Conservation (phyloP, 2,113 vertebrate genomes). For the Hippoglossus stenolepis region DNA sequence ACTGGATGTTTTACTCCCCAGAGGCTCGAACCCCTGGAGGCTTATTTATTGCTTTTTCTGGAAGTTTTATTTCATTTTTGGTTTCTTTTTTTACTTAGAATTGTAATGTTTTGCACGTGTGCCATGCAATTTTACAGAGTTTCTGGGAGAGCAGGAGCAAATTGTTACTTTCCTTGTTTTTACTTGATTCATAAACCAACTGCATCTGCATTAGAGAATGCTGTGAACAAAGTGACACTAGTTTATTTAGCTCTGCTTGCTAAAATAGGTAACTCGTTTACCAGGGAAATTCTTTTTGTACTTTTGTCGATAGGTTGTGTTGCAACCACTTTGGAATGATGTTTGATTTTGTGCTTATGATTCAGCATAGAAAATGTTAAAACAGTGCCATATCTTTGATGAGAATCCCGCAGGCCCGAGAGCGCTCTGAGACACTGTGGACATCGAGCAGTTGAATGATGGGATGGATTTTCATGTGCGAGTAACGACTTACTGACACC, state of each 20-base stretch:
- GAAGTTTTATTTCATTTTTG: slow-evolving; percentile 47
- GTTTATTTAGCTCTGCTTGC: slow-evolving; percentile 84
- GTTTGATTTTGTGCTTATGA: slow-evolving; percentile 69
- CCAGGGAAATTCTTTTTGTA: slow-evolving; percentile 72
- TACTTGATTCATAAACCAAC: slow-evolving; percentile 76
- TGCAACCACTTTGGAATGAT: slow-evolving; percentile 71
- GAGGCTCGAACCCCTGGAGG: slow-evolving; percentile 64
- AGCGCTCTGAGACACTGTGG: slow-evolving; percentile 47
- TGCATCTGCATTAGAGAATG: slow-evolving; percentile 83
- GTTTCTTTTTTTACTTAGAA: slow-evolving; percentile 69
- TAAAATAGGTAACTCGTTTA: slow-evolving; percentile 82
- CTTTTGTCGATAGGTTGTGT: slow-evolving; percentile 72
- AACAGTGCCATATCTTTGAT: slow-evolving; percentile 81
- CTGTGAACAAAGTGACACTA: slow-evolving; percentile 77
- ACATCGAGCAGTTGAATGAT: slow-evolving; percentile 54
- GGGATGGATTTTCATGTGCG: slow-evolving; percentile 66
- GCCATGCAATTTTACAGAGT: slow-evolving; percentile 79
- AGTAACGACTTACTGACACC: slow-evolving; percentile 66
- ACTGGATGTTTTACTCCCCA: slow-evolving; percentile 74
- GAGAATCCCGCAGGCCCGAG: slow-evolving; percentile 71
- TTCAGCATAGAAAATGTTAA: slow-evolving; percentile 76
- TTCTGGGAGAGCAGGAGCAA: slow-evolving; percentile 51
- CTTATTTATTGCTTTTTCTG: slow-evolving; percentile 77
- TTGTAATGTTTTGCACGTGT: slow-evolving; percentile 82
- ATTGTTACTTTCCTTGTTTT: slow-evolving; percentile 61